Conservation (phyloP, 2,888 invertebrate genomes). For the Elmis aenea region DNA sequence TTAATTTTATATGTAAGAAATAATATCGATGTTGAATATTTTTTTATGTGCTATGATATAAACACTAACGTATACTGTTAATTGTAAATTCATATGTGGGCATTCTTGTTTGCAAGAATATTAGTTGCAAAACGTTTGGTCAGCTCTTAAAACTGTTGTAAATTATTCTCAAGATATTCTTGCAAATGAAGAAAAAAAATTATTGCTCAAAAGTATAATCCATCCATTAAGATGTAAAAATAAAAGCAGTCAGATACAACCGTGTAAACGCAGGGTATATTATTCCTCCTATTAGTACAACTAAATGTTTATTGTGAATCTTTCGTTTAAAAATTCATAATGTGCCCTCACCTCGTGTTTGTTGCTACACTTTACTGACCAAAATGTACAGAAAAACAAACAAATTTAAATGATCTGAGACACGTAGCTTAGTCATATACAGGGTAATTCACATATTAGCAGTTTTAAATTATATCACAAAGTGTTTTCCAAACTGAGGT, state of each 20-base stretch:
- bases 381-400: slow-evolving; percentile 8
- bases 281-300: slow-evolving; percentile 29
- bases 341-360: slow-evolving; percentile 10
- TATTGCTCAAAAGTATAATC: slow-evolving; percentile 47
- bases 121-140: slow-evolving; percentile 4
- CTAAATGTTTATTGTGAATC: slow-evolving; percentile 24
- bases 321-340: slow-evolving; percentile 16
- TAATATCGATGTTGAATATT: no score
- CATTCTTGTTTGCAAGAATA: slow-evolving; percentile 19
- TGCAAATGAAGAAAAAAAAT: slow-evolving; percentile 18
- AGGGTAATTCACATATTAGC: no score
- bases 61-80: no score
- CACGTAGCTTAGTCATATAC: no score
- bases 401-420: no score
- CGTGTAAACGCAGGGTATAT: slow-evolving; percentile 40
- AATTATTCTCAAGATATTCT: slow-evolving; percentile 14
- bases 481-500: no score
- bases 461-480: no score
- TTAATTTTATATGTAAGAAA: no score
- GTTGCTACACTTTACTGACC: slow-evolving; percentile 9
- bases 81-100: slow-evolving; percentile 11
- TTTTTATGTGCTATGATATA: no score
- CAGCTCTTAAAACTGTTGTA: background rate
- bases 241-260: no score
- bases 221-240: slow-evolving; percentile 42